These are phyloP conservation scores for Eupeodes latifasciatus DNA, from an alignment of 2,888 invertebrate species.

Conservation along the genomic window DNA sequence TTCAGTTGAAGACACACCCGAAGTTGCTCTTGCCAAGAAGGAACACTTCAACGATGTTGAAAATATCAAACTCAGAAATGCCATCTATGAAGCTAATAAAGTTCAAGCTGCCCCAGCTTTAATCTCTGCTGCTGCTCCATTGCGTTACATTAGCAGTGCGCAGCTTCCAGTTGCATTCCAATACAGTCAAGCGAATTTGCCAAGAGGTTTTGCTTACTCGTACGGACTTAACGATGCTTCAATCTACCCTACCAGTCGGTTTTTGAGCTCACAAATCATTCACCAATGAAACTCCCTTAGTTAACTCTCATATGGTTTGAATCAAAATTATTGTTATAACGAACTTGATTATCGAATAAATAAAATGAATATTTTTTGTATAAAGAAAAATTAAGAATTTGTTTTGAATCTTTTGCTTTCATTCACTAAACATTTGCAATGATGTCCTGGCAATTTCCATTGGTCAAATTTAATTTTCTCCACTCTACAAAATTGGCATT, in stretches of 20 bases:
- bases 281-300: conserved; percentile 53
- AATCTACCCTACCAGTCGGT: conserved; percentile 51
- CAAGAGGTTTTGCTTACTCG: conserved; percentile 65
- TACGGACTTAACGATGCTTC: conserved; percentile 57
- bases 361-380: conserved; percentile 54
- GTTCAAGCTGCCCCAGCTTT: not conserved
- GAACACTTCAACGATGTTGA: conserved; percentile 81
- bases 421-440: no score
- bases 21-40: conserved; percentile 82
- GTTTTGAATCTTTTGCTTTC: not conserved
- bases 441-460: no score
- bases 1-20: conserved; percentile 84
- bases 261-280: conserved; percentile 63
- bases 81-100: conserved; percentile 43
- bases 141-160: conserved; percentile 53
- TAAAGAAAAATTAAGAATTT: conserved; percentile 31
- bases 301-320: conserved; percentile 64
- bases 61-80: conserved; percentile 78
- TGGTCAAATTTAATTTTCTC: no score
- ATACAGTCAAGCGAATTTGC: conserved; percentile 54
- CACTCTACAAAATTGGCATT: no score
- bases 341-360: conserved; percentile 57
- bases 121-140: conserved; percentile 29
- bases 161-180: conserved; percentile 34
- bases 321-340: conserved; percentile 72